Conservation (phyloP, 2,888 invertebrate species). For the Brenthis daphne region DNA sequence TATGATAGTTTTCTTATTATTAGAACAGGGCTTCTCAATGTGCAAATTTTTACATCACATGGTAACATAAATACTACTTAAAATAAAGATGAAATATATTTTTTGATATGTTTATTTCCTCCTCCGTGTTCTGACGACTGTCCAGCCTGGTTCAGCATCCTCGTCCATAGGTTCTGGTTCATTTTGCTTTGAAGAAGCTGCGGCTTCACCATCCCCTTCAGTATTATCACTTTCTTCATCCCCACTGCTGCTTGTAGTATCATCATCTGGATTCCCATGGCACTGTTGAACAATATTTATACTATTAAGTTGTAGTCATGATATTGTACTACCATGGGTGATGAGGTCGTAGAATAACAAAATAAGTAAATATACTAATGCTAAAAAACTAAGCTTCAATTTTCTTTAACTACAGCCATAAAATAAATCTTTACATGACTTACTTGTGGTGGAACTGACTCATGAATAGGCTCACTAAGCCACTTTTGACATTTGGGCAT, state of each 20-base stretch:
- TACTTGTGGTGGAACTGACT: constrained; percentile 70
- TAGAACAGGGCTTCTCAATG: no score
- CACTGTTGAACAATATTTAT: constrained; percentile 48
- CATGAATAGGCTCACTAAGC: constrained; percentile 76
- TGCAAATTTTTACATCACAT: no score
- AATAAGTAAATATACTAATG: background rate
- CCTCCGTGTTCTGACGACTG: constrained; percentile 80
- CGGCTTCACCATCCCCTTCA: constrained; percentile 31
- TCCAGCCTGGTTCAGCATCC: constrained; percentile 86
- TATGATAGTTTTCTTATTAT: no score
- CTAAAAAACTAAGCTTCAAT: background rate
- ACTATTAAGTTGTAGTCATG: background rate
- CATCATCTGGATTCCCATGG: constrained; percentile 76
- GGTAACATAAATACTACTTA: background rate
- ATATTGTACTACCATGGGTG: background rate
- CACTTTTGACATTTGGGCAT: constrained; percentile 83
- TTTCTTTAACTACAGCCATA: background rate
- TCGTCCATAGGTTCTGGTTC: constrained; percentile 71
- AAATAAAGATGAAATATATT: constrained; percentile 1
- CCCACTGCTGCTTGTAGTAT: constrained; percentile 68
- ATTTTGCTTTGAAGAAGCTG: constrained; percentile 50
- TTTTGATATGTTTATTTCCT: constrained; percentile 61
- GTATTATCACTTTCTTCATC: constrained; percentile 51
- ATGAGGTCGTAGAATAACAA: background rate
- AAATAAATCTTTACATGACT: constrained; percentile 36